Evolutionary conservation across 1,140 invertebrate species (phyloP).

Genomic region (Diorhabda sublineata): DNA sequence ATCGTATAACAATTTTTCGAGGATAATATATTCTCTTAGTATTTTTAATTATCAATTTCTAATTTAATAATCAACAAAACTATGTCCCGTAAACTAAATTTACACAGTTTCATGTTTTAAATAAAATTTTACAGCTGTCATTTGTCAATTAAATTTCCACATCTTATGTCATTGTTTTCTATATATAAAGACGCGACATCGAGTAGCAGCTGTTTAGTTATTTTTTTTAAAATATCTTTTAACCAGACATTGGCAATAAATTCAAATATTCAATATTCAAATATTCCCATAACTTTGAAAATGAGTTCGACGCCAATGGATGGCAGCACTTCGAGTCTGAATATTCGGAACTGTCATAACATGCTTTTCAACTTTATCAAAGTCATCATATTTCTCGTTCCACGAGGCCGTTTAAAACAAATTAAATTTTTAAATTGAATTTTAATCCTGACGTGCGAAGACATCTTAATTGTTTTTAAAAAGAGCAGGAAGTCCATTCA

Average conservation of each 20-base stretch:
- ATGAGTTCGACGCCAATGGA: neutral
- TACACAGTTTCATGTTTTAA: too few species aligned
- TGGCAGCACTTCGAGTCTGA: neutral
- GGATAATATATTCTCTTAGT: too few species aligned
- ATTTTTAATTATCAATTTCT: too few species aligned
- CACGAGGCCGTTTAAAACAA: neutral
- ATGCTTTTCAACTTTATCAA: constrained; percentile 1
- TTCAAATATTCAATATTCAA: too few species aligned
- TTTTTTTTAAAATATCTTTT: neutral
- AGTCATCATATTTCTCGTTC: constrained; percentile 2
- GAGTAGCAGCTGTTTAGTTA: neutral
- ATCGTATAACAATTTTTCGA: too few species aligned
- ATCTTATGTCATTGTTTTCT: too few species aligned
- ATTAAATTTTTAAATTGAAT: neutral
- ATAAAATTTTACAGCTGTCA: too few species aligned
- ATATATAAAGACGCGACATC: neutral
- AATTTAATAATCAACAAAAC: too few species aligned
- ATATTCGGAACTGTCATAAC: neutral
- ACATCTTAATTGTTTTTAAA: neutral
- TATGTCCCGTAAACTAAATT: too few species aligned
- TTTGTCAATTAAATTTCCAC: too few species aligned
- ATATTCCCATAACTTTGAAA: neutral
- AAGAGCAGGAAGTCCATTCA: neutral
- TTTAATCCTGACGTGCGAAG: neutral
- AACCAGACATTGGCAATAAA: neutral